These are phyloP conservation scores for Catocala sponsa DNA, from an alignment of 2,888 invertebrate species.

Conservation along the genomic window DNA sequence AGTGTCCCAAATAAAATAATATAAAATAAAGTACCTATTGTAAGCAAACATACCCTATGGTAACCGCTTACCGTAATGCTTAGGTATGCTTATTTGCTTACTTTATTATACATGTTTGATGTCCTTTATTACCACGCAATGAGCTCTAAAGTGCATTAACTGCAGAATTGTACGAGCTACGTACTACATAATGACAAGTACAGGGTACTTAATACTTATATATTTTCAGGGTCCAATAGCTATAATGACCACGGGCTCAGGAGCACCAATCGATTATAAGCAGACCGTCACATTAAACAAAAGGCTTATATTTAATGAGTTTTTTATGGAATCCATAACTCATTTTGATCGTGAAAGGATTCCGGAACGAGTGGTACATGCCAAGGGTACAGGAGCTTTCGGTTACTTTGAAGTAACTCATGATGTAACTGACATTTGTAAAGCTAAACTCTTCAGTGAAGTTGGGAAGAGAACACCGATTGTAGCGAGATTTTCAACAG, in stretches of 20 bases:
- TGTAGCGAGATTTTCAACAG: conserved; percentile 93
- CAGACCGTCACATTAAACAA: conserved; percentile 92
- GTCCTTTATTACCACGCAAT: no score
- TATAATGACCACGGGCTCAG: conserved; percentile 91
- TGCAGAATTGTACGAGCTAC: no score
- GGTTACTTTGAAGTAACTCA: conserved; percentile 82
- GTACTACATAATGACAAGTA: no score
- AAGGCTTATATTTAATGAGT: conserved; percentile 93
- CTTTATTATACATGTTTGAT: no score
- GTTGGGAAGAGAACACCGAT: conserved; percentile 93
- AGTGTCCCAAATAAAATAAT: no score
- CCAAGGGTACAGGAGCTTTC: conserved; percentile 96
- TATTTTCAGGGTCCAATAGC: conserved; percentile 80
- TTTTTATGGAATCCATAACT: conserved; percentile 91
- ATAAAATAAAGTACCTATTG: no score
- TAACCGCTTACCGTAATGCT: no score
- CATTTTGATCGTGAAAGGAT: conserved; percentile 96
- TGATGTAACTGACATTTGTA: conserved; percentile 92
- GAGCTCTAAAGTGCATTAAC: no score
- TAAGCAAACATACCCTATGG: no score
- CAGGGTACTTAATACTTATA: no score
- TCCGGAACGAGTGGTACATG: conserved; percentile 96
- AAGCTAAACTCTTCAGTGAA: conserved; percentile 91
- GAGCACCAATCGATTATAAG: conserved; percentile 92
- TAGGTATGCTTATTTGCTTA: no score